phyloP scores from a whole-genome alignment of 2,797 vertebrate species.

The Coracias cyanogaster region DNA sequence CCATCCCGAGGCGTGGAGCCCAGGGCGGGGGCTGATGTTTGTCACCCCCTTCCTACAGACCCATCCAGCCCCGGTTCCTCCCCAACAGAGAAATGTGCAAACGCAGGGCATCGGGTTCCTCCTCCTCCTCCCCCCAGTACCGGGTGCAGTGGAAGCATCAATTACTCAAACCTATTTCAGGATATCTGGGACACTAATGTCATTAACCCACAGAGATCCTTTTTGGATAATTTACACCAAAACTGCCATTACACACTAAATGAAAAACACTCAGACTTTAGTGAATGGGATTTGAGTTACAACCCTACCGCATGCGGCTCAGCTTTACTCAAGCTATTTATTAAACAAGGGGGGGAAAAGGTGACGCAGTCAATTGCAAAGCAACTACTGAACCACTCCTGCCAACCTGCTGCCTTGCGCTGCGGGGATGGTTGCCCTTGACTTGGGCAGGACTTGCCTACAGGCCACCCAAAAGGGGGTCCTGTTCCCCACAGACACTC shows the following conservation, averaged over 20 bases:
- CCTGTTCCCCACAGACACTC: accelerated
- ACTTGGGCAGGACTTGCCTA: background rate
- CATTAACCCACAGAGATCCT: slow-evolving; percentile 85
- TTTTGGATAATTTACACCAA: slow-evolving; percentile 71
- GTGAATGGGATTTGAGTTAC: slow-evolving; percentile 62
- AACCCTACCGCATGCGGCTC: slow-evolving; percentile 49
- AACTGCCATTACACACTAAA: slow-evolving; percentile 68
- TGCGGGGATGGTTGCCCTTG: background rate
- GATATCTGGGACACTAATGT: slow-evolving; percentile 84
- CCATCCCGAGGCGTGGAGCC: accelerated
- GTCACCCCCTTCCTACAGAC: background rate
- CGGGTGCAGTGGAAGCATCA: slow-evolving; percentile 75
- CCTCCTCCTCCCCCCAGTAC: background rate
- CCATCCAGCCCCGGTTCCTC: background rate
- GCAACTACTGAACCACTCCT: background rate
- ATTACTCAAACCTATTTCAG: slow-evolving; percentile 83
- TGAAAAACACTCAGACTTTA: slow-evolving; percentile 52
- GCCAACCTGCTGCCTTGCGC: background rate
- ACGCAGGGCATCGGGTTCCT: background rate
- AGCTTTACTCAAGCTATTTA: slow-evolving; percentile 82
- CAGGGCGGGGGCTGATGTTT: accelerated
- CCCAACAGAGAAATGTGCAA: background rate
- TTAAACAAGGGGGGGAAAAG: slow-evolving; percentile 78
- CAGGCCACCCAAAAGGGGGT: accelerated
- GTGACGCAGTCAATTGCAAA: slow-evolving; percentile 85